Evolutionary conservation across 2,888 invertebrate species (phyloP).

Genomic region (Acanthosepion lycidas): DNA sequence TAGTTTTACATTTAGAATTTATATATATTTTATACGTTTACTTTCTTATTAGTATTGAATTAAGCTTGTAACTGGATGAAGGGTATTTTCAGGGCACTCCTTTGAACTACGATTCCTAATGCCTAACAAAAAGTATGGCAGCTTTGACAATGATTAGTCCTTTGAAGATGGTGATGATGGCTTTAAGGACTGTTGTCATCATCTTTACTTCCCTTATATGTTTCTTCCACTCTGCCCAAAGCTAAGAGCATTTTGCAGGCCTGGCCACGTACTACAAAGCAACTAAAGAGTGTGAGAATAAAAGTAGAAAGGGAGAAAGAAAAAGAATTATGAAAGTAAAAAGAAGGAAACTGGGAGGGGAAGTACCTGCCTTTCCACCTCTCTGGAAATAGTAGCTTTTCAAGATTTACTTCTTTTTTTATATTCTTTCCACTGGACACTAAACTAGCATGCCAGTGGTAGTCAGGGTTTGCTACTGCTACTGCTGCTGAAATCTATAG

Average conservation of each 20-base stretch:
- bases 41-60: background rate
- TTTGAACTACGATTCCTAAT: background rate
- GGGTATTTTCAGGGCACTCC: background rate
- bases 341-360: background rate
- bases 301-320: background rate
- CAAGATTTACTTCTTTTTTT: background rate
- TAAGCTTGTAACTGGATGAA: background rate
- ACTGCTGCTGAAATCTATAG: background rate
- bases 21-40: background rate
- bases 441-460: constrained; percentile 1
- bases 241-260: constrained; percentile 24
- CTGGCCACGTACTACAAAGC: background rate
- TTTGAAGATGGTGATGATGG: background rate
- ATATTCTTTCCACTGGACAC: background rate
- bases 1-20: background rate
- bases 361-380: background rate
- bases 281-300: background rate
- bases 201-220: background rate
- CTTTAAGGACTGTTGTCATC: background rate
- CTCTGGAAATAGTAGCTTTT: too few relatives aligned
- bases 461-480: constrained; percentile 11
- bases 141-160: background rate
- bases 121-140: background rate
- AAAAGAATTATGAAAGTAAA: background rate
- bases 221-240: background rate